Percentiles rank a stretch among this genome's conserved stretches.
These are phyloP conservation scores for Meiosimyza decipiens DNA, from an alignment of 2,888 invertebrate species.

Conservation along the genomic window DNA sequence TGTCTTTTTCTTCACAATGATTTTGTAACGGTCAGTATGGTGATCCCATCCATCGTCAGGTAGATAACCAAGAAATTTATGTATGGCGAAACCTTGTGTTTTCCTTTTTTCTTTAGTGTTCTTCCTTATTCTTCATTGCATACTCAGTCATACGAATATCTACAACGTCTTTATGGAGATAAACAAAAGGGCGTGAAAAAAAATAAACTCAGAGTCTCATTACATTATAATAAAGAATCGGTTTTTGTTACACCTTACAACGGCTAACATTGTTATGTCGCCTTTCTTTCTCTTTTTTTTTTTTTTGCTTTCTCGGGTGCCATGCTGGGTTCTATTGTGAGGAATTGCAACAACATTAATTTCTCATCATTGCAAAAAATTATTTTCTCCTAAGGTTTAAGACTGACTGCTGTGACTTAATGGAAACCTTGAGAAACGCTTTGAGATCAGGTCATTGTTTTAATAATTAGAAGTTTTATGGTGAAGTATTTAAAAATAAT, in stretches of 20 bases:
- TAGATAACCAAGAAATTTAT: background rate
- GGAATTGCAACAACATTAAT: conserved; percentile 48
- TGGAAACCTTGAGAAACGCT: conserved; percentile 56
- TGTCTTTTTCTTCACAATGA: too few species aligned
- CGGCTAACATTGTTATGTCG: background rate
- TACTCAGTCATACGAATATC: background rate
- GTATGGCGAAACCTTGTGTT: background rate
- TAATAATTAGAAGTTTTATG: background rate
- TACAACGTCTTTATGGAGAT: conserved; percentile 1
- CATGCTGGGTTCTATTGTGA: conserved; percentile 45
- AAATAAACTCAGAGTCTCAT: conserved; percentile 12
- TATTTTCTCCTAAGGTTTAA: conserved; percentile 14
- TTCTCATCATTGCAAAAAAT: conserved; percentile 45
- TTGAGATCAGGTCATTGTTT: conserved; percentile 17
- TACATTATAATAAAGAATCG: conserved; percentile 12
- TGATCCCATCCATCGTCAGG: background rate
- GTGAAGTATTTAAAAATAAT: background rate
- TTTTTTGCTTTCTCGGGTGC: conserved; percentile 22
- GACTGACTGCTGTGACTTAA: conserved; percentile 56
- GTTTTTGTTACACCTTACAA: conserved; percentile 28
- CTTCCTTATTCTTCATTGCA: conserved; percentile 6
- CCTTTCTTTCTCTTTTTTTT: background rate
- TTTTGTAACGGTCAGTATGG: conserved; percentile 12
- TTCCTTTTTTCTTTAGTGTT: background rate
- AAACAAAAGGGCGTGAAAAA: conserved; percentile 31